Conservation (phyloP, 2,888 invertebrate genomes). For the Pyrocoelia pectoralis region DNA sequence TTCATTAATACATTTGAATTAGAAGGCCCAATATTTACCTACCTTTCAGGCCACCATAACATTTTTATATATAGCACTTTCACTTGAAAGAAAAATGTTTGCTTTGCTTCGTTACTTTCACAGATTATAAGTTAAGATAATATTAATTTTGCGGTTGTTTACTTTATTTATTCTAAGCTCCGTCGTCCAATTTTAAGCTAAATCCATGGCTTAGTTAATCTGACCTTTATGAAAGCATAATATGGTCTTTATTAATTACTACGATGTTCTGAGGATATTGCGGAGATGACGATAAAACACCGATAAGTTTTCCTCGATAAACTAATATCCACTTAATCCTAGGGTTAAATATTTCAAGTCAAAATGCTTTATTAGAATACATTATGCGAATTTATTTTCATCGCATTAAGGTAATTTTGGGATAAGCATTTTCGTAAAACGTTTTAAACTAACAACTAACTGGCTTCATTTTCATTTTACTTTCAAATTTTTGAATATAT, state of each 20-base stretch:
- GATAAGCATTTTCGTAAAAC: slow-evolving; percentile 1
- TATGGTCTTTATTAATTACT: slow-evolving; percentile 21
- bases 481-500: neutral
- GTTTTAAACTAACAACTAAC: neutral
- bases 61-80: no score
- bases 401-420: slow-evolving; percentile 1
- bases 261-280: slow-evolving; percentile 15
- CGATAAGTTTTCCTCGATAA: neutral
- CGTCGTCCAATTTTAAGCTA: slow-evolving; percentile 9
- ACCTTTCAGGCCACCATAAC: no score
- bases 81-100: no score
- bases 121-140: neutral
- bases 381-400: neutral
- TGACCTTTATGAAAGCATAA: slow-evolving; percentile 12
- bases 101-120: neutral
- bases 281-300: neutral
- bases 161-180: slow-evolving; percentile 5
- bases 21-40: neutral
- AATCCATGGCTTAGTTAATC: slow-evolving; percentile 14
- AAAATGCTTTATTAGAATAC: neutral
- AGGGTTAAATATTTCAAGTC: neutral
- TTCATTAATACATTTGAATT: neutral
- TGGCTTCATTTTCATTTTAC: neutral
- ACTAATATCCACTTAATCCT: slow-evolving; percentile 1
- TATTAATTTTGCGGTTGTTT: neutral